These are phyloP conservation scores for Drosophila fungiperda DNA, from an alignment of 2,888 invertebrate genomes.

Conservation along the genomic window DNA sequence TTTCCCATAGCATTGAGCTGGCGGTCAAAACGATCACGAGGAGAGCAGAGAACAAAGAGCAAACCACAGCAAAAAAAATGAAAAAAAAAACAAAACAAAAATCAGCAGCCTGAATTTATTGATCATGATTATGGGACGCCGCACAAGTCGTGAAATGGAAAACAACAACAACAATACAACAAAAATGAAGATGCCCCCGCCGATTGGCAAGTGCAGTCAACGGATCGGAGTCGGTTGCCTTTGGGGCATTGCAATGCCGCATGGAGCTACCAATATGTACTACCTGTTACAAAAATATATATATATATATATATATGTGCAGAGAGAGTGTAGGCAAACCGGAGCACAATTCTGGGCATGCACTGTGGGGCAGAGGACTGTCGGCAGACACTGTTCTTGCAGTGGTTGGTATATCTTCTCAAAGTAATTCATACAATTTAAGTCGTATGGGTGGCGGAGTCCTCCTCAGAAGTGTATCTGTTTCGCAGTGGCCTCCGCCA, in stretches of 20 bases:
- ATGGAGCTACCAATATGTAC: conserved; percentile 22
- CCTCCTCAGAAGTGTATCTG: conserved; percentile 34
- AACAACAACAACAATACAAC: not conserved
- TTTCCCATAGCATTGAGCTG: conserved; percentile 67
- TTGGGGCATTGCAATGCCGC: conserved; percentile 24
- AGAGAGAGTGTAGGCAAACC: conserved; percentile 33
- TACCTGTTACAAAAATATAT: conserved; percentile 41
- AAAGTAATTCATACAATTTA: conserved; percentile 66
- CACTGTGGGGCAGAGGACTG: not conserved
- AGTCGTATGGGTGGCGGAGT: conserved; percentile 49
- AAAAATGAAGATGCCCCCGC: conserved; percentile 55
- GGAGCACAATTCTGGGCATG: conserved; percentile 27
- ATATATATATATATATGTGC: not conserved
- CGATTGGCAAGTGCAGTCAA: conserved; percentile 63
- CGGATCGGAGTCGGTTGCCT: conserved; percentile 26
- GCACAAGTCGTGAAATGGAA: conserved; percentile 73
- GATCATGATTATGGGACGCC: conserved; percentile 77
- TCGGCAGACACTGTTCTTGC: not conserved
- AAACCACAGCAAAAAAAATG: not conserved
- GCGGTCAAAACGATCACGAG: conserved; percentile 74
- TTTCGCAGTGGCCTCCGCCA: conserved; percentile 37
- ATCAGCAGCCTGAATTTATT: conserved; percentile 72
- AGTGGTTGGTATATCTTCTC: conserved; percentile 38
- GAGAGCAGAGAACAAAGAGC: conserved; percentile 23
- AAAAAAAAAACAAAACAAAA: conserved; percentile 34